Conservation (phyloP, 1,140 invertebrate genomes). For the Eriocheir sinensis region DNA sequence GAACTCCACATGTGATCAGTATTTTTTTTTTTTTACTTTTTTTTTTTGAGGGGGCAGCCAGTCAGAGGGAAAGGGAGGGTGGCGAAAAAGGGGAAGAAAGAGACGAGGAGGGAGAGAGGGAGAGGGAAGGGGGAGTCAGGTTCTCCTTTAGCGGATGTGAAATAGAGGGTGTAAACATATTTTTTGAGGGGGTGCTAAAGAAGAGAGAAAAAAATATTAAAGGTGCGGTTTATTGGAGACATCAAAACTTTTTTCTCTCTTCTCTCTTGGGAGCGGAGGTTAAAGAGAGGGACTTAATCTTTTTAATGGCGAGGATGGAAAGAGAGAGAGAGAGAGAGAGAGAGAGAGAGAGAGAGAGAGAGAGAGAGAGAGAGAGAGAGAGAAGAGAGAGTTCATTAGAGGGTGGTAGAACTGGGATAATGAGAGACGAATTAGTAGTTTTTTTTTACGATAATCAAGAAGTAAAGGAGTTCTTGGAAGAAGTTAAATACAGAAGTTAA, state of each 20-base stretch:
- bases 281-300: not conserved
- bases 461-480: no score
- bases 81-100: no score
- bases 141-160: not conserved
- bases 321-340: not conserved
- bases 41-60: no score
- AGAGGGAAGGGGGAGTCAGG: not conserved
- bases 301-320: no score
- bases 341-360: not conserved
- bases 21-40: no score
- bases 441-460: no score
- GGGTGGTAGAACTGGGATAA: no score
- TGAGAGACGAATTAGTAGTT: no score
- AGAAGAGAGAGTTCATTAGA: not conserved
- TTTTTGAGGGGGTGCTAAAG: not conserved
- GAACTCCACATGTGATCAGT: no score
- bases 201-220: not conserved
- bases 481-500: no score
- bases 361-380: not conserved
- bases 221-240: not conserved
- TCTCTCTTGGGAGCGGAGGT: not conserved
- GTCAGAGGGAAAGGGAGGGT: no score
- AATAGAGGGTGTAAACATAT: not conserved
- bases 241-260: not conserved
- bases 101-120: not conserved